Evolutionary conservation across 2,113 vertebrate species (phyloP).

Genomic region (Nyctereutes procyonoides): DNA sequence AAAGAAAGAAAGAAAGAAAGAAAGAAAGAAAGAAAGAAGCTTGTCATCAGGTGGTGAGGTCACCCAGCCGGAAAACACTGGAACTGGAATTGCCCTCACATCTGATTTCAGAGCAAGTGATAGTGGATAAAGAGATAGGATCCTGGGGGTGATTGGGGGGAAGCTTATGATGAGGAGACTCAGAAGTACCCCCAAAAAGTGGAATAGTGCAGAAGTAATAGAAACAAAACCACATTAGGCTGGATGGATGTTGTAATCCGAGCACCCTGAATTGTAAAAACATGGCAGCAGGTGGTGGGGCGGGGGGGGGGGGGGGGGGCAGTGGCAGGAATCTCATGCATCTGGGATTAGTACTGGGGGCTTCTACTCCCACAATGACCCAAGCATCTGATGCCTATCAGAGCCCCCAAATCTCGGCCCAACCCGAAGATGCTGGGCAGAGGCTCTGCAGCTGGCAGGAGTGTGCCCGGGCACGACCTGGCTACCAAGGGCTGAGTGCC

Average conservation of each 20-base stretch:
- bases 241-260: neutral
- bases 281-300: accelerated
- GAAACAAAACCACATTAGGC: neutral
- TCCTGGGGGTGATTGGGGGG: neutral
- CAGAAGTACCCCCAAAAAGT: neutral
- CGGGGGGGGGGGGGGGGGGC: no score
- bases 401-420: neutral
- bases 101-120: neutral
- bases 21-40: neutral
- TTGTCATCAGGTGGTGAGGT: neutral
- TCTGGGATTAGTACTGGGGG: neutral
- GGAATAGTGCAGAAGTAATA: neutral
- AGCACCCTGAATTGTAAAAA: neutral
- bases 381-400: neutral
- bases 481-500: neutral
- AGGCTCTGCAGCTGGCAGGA: neutral
- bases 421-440: neutral
- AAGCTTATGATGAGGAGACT: neutral
- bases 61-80: neutral
- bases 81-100: neutral
- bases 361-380: neutral
- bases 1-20: no score
- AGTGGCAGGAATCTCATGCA: neutral
- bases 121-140: neutral
- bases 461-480: neutral